These are phyloP conservation scores for Meiosimyza decipiens DNA, from an alignment of 2,888 invertebrate genomes.

Conservation along the genomic window DNA sequence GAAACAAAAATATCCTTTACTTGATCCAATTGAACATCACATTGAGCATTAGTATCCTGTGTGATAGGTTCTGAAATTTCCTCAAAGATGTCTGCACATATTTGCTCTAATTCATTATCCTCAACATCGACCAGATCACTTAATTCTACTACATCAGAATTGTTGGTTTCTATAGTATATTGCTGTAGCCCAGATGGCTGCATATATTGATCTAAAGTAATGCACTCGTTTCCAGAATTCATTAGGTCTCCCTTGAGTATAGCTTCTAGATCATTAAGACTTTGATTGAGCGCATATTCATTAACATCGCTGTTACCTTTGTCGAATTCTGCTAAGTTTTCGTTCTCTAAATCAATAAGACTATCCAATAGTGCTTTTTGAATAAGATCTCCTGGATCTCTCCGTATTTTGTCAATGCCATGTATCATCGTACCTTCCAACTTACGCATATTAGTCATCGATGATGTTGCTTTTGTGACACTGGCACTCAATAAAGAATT, in stretches of 20 bases:
- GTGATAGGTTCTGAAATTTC: slow-evolving; percentile 39
- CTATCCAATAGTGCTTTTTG: slow-evolving; percentile 54
- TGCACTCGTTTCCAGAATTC: too few relatives aligned
- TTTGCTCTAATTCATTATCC: slow-evolving; percentile 44
- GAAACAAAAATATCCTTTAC: too few relatives aligned
- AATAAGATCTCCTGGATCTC: slow-evolving; percentile 40
- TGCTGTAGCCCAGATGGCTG: not conserved
- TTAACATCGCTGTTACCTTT: slow-evolving; percentile 35
- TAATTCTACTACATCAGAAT: slow-evolving; percentile 9
- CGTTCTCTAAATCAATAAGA: slow-evolving; percentile 53
- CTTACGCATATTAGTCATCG: not conserved
- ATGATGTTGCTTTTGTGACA: not conserved
- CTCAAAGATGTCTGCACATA: slow-evolving; percentile 54
- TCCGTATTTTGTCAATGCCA: slow-evolving; percentile 13
- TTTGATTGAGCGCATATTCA: slow-evolving; percentile 55
- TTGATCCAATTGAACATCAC: not conserved
- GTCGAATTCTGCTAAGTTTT: slow-evolving; percentile 37
- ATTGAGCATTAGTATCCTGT: not conserved
- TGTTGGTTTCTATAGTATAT: not conserved
- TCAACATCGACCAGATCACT: not conserved
- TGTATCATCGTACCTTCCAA: slow-evolving; percentile 3
- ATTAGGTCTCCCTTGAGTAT: slow-evolving; percentile 49
- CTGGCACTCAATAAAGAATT: too few relatives aligned
- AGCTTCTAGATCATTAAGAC: slow-evolving; percentile 55
- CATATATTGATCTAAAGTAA: not conserved